These are phyloP conservation scores for roundworm (Caenorhabditis elegans) DNA, from an alignment of 1,140 invertebrate species.

Conservation along the genomic window WBcel235 BX284606.5:7337501-7338000, in stretches of 20 bases:
- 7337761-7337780: no score
- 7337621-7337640: neutral
- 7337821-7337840: neutral
- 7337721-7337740: neutral
- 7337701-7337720: constrained; percentile 4
- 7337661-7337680: neutral
- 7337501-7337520: neutral
- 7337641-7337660: neutral
- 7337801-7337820: constrained; percentile 5
- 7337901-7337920: neutral
- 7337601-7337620: neutral
- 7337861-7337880: neutral
- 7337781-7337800: neutral
- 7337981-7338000: constrained; percentile 16
- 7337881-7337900: neutral
- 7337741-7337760: neutral
- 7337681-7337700: neutral
- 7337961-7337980: constrained; percentile 1
- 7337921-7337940: neutral
- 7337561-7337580: neutral
- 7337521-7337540: neutral
- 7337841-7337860: neutral
- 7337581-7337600: neutral
- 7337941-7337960: neutral
- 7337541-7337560: neutral